phyloP scores from a whole-genome alignment of 2,888 invertebrate genomes.

The Philonicus albiceps region DNA sequence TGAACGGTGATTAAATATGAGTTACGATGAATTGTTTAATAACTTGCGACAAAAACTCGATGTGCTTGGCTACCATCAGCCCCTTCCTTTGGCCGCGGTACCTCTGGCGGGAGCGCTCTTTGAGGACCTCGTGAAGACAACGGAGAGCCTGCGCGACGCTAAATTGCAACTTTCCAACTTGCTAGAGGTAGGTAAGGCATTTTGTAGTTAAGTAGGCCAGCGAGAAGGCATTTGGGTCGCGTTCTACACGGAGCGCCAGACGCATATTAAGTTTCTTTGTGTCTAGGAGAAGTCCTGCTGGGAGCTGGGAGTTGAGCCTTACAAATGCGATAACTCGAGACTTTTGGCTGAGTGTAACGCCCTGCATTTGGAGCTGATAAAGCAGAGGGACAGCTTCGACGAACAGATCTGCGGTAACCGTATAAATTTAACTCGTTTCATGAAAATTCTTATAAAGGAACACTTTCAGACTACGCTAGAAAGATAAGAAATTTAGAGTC shows the following conservation, averaged over 20 bases:
- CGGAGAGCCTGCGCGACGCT: conserved; percentile 84
- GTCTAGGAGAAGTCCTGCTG: conserved; percentile 73
- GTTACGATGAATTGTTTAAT: conserved; percentile 56
- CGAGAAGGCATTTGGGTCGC: neutral
- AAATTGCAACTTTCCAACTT: conserved; percentile 78
- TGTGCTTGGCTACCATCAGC: conserved; percentile 81
- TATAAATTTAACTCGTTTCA: neutral
- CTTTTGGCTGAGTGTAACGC: conserved; percentile 79
- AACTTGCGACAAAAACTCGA: conserved; percentile 74
- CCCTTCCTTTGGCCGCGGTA: conserved; percentile 77
- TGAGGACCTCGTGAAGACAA: conserved; percentile 85
- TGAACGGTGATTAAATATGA: conserved; percentile 48
- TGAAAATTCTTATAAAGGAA: neutral
- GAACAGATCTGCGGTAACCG: conserved; percentile 66
- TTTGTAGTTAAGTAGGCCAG: conserved; percentile 15
- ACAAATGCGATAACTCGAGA: conserved; percentile 81
- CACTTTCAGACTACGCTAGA: conserved; percentile 64
- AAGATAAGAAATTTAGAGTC: conserved; percentile 66
- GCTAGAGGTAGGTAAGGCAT: conserved; percentile 65
- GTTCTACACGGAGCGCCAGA: neutral
- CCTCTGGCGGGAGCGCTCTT: conserved; percentile 82
- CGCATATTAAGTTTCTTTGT: neutral
- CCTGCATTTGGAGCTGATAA: conserved; percentile 72
- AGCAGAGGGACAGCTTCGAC: conserved; percentile 72
- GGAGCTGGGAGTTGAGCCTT: conserved; percentile 77